Evolutionary conservation across 2,888 invertebrate species (phyloP), one percentile per base, ranked within the genome.

Genomic region (Sceliomorpha sp.): DNA sequence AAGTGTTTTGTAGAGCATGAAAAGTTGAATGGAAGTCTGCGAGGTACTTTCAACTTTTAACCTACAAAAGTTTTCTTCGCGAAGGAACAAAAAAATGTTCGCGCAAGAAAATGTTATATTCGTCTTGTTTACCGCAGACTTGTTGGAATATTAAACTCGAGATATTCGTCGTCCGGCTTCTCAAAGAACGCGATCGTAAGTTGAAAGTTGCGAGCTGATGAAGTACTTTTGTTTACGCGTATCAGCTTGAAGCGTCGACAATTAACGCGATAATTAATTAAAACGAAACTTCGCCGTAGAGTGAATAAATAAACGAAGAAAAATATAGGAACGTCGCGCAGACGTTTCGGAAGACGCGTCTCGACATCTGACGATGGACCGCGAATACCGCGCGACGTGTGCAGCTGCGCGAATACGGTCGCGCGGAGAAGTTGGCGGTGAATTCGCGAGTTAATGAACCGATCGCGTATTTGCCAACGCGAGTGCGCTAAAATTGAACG

Each of bases 121-220:
- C 39, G 53, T 55, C 47, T 53, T 47, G 47, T 53, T 62, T 56
- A 64, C 55, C 42, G 26, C 44, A 39, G 47, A 27, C 2, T 15
- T 2, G 15, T 1, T 48, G 48, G 37, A 44, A 56, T 50, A 64
- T 55, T 64, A 45, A 62, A 32, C 40, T 42, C 48, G 36, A 56
- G 48, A 10, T 31, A 50, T 62, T 20, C 34, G 48, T 34, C 26
- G 29, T 24, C 27, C 55, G n/a, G 53, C 42, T 62, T 55, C 42
- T 39, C 17, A 47, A 24, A 40, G 32, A 10, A 5, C 3, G 1
- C 32, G 12, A 9, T 32, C 2, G 9, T 12, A 4, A 9, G 2
- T 12, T n/a, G n/a, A n/a, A n/a, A n/a, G n/a, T n/a, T n/a, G n/a
- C n/a, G n/a, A n/a, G n/a, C n/a, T n/a, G n/a, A n/a, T n/a, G n/a